Percentiles rank a stretch among this genome's conserved stretches.
Conservation (phyloP, 2,113 vertebrate species). For the Arizona elegans region DNA sequence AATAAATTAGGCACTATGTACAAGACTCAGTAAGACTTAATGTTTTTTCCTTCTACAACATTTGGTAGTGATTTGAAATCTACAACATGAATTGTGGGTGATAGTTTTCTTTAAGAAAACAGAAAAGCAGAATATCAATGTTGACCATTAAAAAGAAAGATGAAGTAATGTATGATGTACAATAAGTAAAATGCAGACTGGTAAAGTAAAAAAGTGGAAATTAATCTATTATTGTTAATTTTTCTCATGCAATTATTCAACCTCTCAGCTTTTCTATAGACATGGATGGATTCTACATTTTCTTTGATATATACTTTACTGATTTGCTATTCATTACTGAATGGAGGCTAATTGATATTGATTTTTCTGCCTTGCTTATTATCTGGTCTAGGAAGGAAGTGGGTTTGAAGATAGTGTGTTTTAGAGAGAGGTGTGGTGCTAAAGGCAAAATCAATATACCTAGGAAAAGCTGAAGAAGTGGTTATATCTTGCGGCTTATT, state of each 20-base stretch:
- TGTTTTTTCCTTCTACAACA: not conserved
- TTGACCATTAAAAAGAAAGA: not conserved
- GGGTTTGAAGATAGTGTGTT: conserved; percentile 34
- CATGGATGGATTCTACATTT: not conserved
- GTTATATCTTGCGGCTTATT: conserved; percentile 19
- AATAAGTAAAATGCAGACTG: not conserved
- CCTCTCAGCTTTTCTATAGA: conserved; percentile 18
- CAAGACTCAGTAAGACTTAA: not conserved
- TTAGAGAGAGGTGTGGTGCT: conserved; percentile 29
- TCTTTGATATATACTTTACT: conserved; percentile 39
- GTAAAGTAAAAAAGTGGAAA: not conserved
- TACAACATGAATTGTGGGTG: not conserved
- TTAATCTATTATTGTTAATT: not conserved
- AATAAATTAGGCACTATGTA: not conserved
- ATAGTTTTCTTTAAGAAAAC: not conserved
- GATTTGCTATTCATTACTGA: conserved; percentile 52
- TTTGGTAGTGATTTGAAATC: not conserved
- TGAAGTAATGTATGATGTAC: not conserved
- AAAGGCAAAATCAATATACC: conserved; percentile 40
- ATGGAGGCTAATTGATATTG: conserved; percentile 55
- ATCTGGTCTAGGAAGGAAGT: conserved; percentile 41
- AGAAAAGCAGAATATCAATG: not conserved
- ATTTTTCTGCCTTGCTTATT: conserved; percentile 48
- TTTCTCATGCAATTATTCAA: conserved; percentile 24
- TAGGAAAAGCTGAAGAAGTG: conserved; percentile 24